Percentiles rank a stretch among this genome's conserved stretches.
phyloP scores from a whole-genome alignment of 1,140 invertebrate genomes.

The Helicoverpa zea region DNA sequence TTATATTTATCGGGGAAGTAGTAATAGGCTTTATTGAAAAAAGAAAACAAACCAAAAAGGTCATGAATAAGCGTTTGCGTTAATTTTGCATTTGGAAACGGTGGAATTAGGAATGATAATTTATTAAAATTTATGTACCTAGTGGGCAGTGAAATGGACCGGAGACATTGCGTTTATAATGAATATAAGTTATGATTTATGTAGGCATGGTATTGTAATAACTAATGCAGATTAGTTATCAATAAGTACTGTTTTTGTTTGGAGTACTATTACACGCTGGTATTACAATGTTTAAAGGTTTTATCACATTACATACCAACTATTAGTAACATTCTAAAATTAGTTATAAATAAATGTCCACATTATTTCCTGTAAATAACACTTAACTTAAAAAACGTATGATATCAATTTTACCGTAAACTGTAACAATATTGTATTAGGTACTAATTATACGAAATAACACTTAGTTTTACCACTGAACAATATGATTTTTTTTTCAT shows the following conservation, averaged over 20 bases:
- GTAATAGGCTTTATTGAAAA: conserved; percentile 53
- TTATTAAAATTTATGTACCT: neutral
- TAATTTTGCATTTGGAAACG: neutral
- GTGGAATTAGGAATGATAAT: neutral
- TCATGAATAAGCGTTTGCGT: neutral
- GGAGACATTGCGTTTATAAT: neutral
- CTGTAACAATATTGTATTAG: conserved; percentile 14
- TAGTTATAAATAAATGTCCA: neutral
- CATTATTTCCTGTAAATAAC: no score
- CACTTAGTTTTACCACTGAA: conserved; percentile 18
- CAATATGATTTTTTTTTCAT: neutral
- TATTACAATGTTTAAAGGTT: no score
- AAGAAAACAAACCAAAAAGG: neutral
- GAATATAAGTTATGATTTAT: conserved; percentile 11
- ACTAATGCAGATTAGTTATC: neutral
- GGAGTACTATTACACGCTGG: no score
- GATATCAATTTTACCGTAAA: neutral
- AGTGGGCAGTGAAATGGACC: conserved; percentile 6
- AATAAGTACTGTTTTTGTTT: neutral
- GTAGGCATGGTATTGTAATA: conserved; percentile 1
- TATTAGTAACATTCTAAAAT: no score
- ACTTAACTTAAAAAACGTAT: neutral
- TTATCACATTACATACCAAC: no score
- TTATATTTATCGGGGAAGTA: conserved; percentile 75
- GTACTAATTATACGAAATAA: conserved; percentile 1